Percentiles rank a stretch among this genome's conserved stretches.
Conservation (phyloP, 2,113 vertebrate genomes). For the Alexandromys fortis region DNA sequence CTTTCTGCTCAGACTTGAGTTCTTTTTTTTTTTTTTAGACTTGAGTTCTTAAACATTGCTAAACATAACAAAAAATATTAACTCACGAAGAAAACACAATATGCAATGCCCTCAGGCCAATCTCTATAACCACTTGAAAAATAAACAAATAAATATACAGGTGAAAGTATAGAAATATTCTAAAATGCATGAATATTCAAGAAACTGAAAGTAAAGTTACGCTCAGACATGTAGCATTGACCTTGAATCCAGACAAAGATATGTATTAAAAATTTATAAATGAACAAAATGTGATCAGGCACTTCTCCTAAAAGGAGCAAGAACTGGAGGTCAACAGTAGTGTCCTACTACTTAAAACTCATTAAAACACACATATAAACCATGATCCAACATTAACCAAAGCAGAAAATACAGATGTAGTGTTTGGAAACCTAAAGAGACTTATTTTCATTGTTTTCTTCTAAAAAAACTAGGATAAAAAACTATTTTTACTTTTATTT, state of each 20-base stretch:
- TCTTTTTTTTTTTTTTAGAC: no score
- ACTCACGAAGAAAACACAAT: not conserved
- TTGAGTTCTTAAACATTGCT: not conserved
- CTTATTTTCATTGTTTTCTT: not conserved
- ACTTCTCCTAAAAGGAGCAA: not conserved
- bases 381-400: not conserved
- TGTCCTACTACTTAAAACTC: not conserved
- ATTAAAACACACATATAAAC: not conserved
- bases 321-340: not conserved
- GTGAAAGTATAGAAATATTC: not conserved
- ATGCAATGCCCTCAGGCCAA: not conserved
- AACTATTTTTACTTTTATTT: not conserved
- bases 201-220: not conserved
- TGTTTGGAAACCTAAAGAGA: not conserved
- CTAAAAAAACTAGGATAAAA: not conserved
- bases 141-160: not conserved
- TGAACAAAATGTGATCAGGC: not conserved
- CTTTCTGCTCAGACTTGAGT: not conserved
- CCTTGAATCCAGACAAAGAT: not conserved
- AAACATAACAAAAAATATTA: not conserved
- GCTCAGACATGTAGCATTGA: not conserved
- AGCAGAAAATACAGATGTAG: not conserved
- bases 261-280: not conserved
- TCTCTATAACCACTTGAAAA: not conserved
- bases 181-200: not conserved